Conservation (phyloP, 2,888 invertebrate species). For the Meghimatium bilineatum region DNA sequence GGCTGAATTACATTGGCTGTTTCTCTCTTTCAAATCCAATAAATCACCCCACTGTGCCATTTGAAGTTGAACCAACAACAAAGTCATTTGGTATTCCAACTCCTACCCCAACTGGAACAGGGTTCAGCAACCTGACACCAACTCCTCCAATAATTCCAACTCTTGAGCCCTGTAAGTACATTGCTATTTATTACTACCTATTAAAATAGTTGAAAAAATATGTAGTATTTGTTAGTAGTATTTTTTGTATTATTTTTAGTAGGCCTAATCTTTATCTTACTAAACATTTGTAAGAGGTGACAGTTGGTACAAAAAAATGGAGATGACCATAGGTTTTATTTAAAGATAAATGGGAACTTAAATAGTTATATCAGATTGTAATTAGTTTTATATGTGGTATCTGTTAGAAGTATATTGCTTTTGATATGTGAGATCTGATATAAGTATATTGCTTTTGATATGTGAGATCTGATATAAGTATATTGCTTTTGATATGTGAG, state of each 20-base stretch:
- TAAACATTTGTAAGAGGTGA: too few relatives aligned
- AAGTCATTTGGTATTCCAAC: conserved; percentile 27
- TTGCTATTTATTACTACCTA: background rate
- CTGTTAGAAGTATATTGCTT: background rate
- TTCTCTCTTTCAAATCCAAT: conserved; percentile 52
- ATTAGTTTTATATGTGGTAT: background rate
- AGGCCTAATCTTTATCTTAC: too few relatives aligned
- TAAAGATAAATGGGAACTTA: background rate
- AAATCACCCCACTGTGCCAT: conserved; percentile 48
- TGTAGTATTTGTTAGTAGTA: too few relatives aligned
- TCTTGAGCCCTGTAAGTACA: conserved; percentile 21
- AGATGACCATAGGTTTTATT: background rate
- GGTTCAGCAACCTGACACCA: conserved; percentile 3
- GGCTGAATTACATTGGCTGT: conserved; percentile 67
- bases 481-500: background rate
- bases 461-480: background rate
- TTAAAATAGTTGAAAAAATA: background rate
- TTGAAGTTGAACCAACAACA: conserved; percentile 30
- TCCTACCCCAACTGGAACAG: background rate
- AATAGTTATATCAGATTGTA: background rate
- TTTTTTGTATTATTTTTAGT: too few relatives aligned
- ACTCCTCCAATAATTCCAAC: conserved; percentile 6
- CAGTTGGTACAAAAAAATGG: too few relatives aligned
- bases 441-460: too few relatives aligned
- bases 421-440: too few relatives aligned